These are phyloP conservation scores for Ischnus inquisitorius DNA, from an alignment of 2,888 invertebrate species.

Conservation along the genomic window DNA sequence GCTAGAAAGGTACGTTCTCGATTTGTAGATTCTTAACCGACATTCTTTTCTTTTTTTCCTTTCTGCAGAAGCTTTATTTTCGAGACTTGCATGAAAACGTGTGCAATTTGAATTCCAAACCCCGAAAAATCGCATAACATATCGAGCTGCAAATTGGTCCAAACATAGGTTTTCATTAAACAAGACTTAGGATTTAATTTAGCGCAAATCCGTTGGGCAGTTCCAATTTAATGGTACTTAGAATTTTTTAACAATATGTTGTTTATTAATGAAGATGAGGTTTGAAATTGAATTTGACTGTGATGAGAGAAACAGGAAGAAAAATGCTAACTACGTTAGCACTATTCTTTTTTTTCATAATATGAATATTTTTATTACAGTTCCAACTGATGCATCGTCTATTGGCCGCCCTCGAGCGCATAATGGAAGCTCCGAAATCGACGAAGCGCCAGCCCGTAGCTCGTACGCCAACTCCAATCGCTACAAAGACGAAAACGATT, in stretches of 20 bases:
- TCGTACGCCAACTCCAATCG: conserved; percentile 74
- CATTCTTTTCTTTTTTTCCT: conserved; percentile 50
- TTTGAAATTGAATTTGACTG: too few relatives aligned
- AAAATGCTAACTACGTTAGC: background rate
- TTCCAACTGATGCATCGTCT: conserved; percentile 79
- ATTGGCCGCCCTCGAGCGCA: conserved; percentile 76
- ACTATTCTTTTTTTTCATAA: background rate
- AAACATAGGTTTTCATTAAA: too few relatives aligned
- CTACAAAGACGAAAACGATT: conserved; percentile 61
- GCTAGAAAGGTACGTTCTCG: conserved; percentile 86
- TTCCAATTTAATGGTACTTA: too few relatives aligned
- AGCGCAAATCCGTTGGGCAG: too few relatives aligned
- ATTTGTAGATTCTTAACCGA: background rate
- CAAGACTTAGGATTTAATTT: too few relatives aligned
- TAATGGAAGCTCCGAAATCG: conserved; percentile 79
- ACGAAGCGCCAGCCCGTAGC: conserved; percentile 73
- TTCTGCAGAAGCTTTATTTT: too few relatives aligned
- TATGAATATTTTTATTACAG: conserved; percentile 66
- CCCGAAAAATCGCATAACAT: too few relatives aligned
- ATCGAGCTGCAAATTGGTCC: too few relatives aligned
- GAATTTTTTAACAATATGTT: too few relatives aligned
- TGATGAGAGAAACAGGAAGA: too few relatives aligned
- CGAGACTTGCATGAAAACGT: background rate
- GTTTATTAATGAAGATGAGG: too few relatives aligned
- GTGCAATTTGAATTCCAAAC: too few relatives aligned